phyloP scores from a whole-genome alignment of 2,113 vertebrate species.

The Choloepus hoffmanni region DNA sequence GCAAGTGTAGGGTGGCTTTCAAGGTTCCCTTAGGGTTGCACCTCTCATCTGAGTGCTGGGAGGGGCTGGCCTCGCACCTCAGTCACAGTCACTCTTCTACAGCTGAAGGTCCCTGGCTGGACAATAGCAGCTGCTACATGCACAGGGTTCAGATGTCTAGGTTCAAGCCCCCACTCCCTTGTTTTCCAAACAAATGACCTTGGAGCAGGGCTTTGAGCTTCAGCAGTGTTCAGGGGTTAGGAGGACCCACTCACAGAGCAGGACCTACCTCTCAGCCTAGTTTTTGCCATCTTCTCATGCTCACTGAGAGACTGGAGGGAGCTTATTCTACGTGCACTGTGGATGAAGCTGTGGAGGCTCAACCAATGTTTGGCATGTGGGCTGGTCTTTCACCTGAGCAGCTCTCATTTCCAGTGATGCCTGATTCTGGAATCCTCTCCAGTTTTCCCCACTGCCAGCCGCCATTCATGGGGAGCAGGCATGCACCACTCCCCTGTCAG shows the following conservation, averaged over 20 bases:
- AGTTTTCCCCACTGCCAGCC: neutral
- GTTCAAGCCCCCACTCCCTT: neutral
- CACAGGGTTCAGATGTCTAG: accelerated
- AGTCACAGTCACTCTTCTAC: no score
- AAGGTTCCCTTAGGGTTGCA: accelerated
- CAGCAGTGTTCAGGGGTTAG: no score
- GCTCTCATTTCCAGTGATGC: neutral
- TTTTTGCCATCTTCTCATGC: no score
- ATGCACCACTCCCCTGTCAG: neutral
- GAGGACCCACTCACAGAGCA: no score
- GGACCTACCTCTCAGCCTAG: no score
- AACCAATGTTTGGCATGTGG: neutral
- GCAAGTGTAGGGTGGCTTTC: accelerated
- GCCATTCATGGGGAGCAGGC: accelerated
- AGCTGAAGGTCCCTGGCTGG: no score
- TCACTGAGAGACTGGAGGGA: no score
- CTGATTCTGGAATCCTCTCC: neutral
- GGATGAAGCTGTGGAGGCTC: no score
- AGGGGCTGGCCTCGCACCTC: no score
- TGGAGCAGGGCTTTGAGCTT: neutral
- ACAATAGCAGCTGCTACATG: neutral
- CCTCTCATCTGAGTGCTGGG: no score
- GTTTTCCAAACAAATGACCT: neutral
- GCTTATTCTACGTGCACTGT: no score
- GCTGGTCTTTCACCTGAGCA: neutral